A percentile compares a stretch with the other conserved stretches of the same genome.
These are phyloP conservation scores for Drosophila borealis DNA, from an alignment of 2,888 invertebrate species.

Conservation along the genomic window DNA sequence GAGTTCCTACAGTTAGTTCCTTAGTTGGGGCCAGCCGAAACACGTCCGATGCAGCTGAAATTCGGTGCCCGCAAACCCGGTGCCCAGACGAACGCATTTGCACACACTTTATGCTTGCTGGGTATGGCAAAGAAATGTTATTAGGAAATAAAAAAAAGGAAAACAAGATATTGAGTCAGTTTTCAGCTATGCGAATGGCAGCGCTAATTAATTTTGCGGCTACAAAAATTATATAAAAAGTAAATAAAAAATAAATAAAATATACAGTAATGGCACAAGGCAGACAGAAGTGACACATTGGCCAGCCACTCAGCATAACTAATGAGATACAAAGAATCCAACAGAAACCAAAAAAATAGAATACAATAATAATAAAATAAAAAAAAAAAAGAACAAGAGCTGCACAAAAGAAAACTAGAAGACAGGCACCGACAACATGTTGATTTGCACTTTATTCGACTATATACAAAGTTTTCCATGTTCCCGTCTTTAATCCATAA, in stretches of 20 bases:
- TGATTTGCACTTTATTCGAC: neutral
- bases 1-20: neutral
- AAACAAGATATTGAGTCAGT: conserved; percentile 39
- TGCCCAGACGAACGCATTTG: neutral
- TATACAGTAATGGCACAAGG: conserved; percentile 58
- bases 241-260: conserved; percentile 70
- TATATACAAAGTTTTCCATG: neutral
- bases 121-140: conserved; percentile 18
- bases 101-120: neutral
- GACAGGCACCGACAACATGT: neutral
- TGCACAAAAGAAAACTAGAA: neutral
- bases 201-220: conserved; percentile 70
- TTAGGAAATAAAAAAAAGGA: neutral
- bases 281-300: conserved; percentile 68
- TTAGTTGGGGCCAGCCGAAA: neutral
- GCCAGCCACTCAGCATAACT: conserved; percentile 63
- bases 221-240: conserved; percentile 64
- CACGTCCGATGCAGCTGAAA: neutral
- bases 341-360: neutral
- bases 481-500: neutral
- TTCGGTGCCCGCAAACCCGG: neutral
- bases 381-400: neutral
- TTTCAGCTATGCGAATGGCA: conserved; percentile 58
- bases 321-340: conserved; percentile 38
- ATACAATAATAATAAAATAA: conserved; percentile 4